phyloP scores from a whole-genome alignment of 2,888 invertebrate genomes.

The Lasioglossum lativentre region DNA sequence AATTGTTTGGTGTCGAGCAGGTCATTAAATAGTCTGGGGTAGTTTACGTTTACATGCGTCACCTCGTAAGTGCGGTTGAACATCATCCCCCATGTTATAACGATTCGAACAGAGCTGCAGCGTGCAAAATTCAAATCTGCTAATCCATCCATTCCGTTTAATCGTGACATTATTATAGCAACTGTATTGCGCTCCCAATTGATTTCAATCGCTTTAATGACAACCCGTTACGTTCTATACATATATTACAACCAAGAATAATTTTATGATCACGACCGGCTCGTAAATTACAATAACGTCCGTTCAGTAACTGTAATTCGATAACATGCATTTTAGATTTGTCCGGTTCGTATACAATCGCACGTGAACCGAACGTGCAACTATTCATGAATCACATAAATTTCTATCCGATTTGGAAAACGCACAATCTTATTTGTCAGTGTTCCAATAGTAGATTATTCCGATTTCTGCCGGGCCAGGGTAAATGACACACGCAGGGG shows the following conservation, averaged over 20 bases:
- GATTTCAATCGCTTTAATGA: background rate
- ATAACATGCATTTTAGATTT: background rate
- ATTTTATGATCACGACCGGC: background rate
- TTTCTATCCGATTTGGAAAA: background rate
- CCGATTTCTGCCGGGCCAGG: background rate
- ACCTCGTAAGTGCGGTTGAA: background rate
- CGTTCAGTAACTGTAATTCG: background rate
- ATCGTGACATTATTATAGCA: background rate
- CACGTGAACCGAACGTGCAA: background rate
- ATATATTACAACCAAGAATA: background rate
- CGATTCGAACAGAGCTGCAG: background rate
- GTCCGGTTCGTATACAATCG: background rate
- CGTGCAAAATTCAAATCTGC: background rate
- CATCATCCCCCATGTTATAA: background rate
- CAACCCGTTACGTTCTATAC: background rate
- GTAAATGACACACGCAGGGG: conserved; percentile 4
- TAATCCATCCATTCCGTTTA: background rate
- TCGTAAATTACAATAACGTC: conserved; percentile 1
- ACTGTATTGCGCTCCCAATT: background rate
- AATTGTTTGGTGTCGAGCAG: background rate
- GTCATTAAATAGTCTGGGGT: background rate
- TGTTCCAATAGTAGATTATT: background rate
- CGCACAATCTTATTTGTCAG: background rate
- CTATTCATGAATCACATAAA: background rate
- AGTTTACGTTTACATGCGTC: background rate